These are phyloP conservation scores for Hypsopygia costalis DNA, from an alignment of 2,888 invertebrate species.

Conservation along the genomic window DNA sequence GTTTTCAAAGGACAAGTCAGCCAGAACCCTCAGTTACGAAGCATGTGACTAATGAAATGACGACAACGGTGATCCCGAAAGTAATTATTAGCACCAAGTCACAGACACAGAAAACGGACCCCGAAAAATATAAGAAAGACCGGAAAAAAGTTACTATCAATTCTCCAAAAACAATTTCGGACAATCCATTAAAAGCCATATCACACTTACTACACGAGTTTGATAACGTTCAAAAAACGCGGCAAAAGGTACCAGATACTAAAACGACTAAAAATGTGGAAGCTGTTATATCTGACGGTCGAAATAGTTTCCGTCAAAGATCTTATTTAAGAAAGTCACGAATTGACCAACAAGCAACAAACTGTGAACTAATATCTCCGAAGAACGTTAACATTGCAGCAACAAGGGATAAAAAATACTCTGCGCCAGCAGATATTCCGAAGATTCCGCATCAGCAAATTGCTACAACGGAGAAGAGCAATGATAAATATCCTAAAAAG, in stretches of 20 bases:
- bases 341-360: too few species aligned
- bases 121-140: slow-evolving; percentile 36
- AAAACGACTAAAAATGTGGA: slow-evolving; percentile 40
- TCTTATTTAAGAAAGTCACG: slow-evolving; percentile 29
- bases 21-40: slow-evolving; percentile 13
- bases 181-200: slow-evolving; percentile 63
- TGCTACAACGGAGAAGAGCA: slow-evolving; percentile 29
- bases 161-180: slow-evolving; percentile 27
- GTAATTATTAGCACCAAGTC: slow-evolving; percentile 53
- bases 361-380: slow-evolving; percentile 17
- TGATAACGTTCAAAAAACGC: slow-evolving; percentile 55
- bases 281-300: slow-evolving; percentile 31
- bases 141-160: slow-evolving; percentile 27
- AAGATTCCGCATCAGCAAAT: slow-evolving; percentile 25
- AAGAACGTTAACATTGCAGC: slow-evolving; percentile 17
- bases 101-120: slow-evolving; percentile 29
- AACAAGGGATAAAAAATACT: slow-evolving; percentile 25
- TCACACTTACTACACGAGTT: slow-evolving; percentile 62
- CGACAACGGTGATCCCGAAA: slow-evolving; percentile 44
- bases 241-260: slow-evolving; percentile 34
- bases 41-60: slow-evolving; percentile 21
- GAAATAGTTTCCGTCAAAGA: slow-evolving; percentile 26
- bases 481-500: slow-evolving; percentile 32
- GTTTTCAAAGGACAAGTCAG: slow-evolving; percentile 36
- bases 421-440: slow-evolving; percentile 19